Evolutionary conservation across 2,797 vertebrate species (phyloP).

Genomic region (Mergus octosetaceus): DNA sequence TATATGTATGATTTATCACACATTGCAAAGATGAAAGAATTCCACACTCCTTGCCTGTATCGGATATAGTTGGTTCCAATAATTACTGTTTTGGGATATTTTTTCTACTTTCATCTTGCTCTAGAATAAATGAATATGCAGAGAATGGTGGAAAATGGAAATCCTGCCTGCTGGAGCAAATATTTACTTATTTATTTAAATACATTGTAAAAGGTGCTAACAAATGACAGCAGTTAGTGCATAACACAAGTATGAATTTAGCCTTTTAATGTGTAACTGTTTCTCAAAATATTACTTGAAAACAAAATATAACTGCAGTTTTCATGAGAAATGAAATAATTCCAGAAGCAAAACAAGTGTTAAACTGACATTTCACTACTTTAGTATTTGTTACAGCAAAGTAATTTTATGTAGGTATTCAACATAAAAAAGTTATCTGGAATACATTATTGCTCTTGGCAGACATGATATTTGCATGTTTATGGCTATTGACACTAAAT

Average conservation of each 20-base stretch:
- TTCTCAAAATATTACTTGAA: neutral
- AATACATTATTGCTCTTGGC: too few species aligned
- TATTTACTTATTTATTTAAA: neutral
- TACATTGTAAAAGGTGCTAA: neutral
- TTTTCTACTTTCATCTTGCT: neutral
- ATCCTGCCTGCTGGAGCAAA: neutral
- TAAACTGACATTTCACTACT: neutral
- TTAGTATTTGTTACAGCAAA: neutral
- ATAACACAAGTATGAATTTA: neutral
- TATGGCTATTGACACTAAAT: neutral
- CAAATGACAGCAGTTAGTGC: neutral
- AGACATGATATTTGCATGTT: fast-evolving
- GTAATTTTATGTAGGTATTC: neutral
- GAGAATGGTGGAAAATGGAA: neutral
- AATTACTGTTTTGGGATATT: conserved; percentile 1
- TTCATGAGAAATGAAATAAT: neutral
- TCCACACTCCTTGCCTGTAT: neutral
- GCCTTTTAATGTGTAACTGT: neutral
- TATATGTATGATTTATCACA: neutral
- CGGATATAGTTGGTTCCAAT: neutral
- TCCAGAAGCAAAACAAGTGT: neutral
- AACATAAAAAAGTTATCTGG: neutral
- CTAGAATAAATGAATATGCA: neutral
- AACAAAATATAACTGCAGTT: neutral
- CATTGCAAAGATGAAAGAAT: neutral